Percentiles rank a stretch among this genome's conserved stretches.
These are phyloP conservation scores for Ladona fulva DNA, from an alignment of 1,140 invertebrate species.

Conservation along the genomic window DNA sequence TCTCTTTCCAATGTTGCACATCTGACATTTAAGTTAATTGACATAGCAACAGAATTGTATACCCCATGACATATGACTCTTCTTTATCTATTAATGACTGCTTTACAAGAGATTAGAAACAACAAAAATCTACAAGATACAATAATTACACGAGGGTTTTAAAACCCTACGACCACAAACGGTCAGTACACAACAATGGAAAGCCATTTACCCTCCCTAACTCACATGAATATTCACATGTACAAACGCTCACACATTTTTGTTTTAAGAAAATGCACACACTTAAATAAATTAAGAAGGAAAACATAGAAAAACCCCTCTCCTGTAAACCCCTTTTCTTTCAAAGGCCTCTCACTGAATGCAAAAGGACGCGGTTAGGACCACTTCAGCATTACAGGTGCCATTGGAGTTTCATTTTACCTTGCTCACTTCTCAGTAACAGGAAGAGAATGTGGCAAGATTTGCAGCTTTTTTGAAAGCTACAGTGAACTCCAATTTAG, in stretches of 20 bases:
- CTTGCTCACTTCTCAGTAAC: background rate
- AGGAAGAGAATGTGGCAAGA: no score
- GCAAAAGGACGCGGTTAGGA: background rate
- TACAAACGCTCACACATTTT: background rate
- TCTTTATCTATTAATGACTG: conserved; percentile 3
- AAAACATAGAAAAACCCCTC: conserved; percentile 9
- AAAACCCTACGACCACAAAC: background rate
- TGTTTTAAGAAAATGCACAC: conserved; percentile 4
- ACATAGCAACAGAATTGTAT: background rate
- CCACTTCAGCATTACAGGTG: background rate
- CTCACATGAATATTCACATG: background rate
- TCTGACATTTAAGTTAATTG: background rate
- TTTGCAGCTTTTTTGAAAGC: no score
- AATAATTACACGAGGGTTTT: background rate
- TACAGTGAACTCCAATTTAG: no score
- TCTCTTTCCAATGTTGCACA: no score
- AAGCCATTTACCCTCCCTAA: background rate
- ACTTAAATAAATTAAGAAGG: conserved; percentile 8
- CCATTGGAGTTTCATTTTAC: background rate
- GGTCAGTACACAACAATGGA: background rate
- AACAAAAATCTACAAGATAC: conserved; percentile 9
- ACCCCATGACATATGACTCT: background rate
- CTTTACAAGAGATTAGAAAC: conserved; percentile 6
- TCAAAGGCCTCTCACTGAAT: background rate
- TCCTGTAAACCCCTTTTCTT: conserved; percentile 1